Conservation (phyloP, 2,797 vertebrate genomes). For the Clamator glandarius region DNA sequence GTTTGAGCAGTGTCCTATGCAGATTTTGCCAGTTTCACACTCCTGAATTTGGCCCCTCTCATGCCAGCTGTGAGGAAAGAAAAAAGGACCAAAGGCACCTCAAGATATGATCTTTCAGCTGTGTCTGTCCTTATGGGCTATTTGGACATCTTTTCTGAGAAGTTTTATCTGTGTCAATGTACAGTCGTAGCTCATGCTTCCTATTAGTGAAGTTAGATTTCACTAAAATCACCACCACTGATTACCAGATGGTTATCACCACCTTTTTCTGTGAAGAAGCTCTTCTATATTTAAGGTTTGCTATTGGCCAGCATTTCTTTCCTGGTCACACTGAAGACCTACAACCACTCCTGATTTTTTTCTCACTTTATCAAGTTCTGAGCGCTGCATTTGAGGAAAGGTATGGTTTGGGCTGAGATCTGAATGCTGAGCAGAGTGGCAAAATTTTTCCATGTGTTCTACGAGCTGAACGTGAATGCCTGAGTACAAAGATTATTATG, state of each 20-base stretch:
- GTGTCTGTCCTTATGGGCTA: neutral
- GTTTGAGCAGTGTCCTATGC: neutral
- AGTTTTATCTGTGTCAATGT: neutral
- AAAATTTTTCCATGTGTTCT: neutral
- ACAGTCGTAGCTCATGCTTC: neutral
- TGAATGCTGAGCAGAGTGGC: neutral
- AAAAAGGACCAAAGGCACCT: neutral
- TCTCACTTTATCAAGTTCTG: neutral
- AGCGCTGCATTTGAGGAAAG: neutral
- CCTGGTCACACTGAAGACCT: neutral
- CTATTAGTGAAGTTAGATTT: neutral
- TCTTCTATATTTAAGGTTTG: neutral
- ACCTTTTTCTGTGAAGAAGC: neutral
- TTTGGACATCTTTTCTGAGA: neutral
- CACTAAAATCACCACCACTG: neutral
- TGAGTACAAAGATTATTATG: neutral
- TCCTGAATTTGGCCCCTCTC: neutral
- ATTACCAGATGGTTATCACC: neutral
- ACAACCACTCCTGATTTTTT: neutral
- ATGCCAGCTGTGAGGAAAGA: fast-evolving
- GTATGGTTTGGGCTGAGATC: neutral
- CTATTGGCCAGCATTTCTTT: neutral
- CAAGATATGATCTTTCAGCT: neutral
- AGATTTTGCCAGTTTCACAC: neutral
- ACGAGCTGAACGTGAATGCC: neutral